A percentile compares a stretch with the other conserved stretches of the same genome.
Evolutionary conservation across 2,797 vertebrate genomes (phyloP).

Genomic region (Lutjanus argentimaculatus): DNA sequence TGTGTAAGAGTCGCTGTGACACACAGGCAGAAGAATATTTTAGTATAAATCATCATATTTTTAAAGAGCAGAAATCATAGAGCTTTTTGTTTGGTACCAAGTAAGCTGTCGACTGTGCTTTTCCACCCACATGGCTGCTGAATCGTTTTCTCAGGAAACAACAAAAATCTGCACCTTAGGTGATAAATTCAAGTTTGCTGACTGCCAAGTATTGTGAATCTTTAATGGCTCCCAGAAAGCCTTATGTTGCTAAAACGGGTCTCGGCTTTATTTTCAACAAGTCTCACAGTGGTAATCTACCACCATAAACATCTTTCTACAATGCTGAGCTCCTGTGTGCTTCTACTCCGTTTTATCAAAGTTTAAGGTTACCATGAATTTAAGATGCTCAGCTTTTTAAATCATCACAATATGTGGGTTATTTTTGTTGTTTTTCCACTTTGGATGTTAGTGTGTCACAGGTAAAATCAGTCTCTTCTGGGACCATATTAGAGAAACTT

Average conservation of each 20-base stretch:
- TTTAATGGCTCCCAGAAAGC: conserved; percentile 43
- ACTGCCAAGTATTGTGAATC: conserved; percentile 39
- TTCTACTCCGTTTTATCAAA: conserved; percentile 30
- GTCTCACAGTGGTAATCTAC: conserved; percentile 23
- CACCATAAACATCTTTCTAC: conserved; percentile 22
- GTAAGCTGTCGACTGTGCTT: conserved; percentile 16
- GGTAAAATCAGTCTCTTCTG: conserved; percentile 4
- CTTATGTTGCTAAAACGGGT: conserved; percentile 27
- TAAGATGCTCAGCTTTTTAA: too few species aligned
- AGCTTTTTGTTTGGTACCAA: conserved; percentile 2
- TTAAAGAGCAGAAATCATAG: conserved; percentile 12
- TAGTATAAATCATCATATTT: conserved; percentile 11
- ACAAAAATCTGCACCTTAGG: conserved; percentile 36
- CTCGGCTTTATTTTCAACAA: conserved; percentile 28
- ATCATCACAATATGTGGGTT: not conserved
- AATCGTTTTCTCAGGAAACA: conserved; percentile 28
- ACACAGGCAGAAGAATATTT: conserved; percentile 13
- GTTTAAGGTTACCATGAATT: not conserved
- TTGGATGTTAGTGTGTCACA: not conserved
- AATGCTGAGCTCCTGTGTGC: conserved; percentile 20
- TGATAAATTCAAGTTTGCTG: conserved; percentile 41
- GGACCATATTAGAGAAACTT: too few species aligned
- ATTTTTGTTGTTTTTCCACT: not conserved
- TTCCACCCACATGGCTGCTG: conserved; percentile 7
- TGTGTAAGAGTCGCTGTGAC: not conserved